Evolutionary conservation across 1,140 invertebrate species (phyloP).

Genomic region (Pseudomyrmex sp.): DNA sequence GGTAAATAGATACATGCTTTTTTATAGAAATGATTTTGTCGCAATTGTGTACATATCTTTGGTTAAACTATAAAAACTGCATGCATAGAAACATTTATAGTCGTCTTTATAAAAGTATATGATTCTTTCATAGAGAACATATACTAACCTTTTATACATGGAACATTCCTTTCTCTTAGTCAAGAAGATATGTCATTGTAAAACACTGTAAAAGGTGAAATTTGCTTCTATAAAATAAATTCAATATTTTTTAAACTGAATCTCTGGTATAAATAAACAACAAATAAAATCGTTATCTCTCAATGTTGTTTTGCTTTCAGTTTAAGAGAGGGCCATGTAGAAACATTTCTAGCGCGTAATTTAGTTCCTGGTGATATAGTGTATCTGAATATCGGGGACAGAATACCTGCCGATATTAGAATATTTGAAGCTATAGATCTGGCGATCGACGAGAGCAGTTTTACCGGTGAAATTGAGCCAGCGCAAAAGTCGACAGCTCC

Average conservation of each 20-base stretch:
- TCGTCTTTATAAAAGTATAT: conserved; percentile 49
- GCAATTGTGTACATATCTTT: too few species aligned
- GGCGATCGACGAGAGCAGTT: conserved; percentile 98
- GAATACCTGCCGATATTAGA: conserved; percentile 98
- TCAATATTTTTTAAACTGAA: neutral
- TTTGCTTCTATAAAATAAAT: conserved; percentile 42
- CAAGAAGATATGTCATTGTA: conserved; percentile 62
- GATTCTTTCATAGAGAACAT: conserved; percentile 44
- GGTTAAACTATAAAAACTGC: too few species aligned
- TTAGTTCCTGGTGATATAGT: conserved; percentile 99
- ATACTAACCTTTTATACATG: conserved; percentile 48
- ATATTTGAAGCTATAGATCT: conserved; percentile 96
- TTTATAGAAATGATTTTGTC: conserved; percentile 3
- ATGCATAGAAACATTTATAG: conserved; percentile 27
- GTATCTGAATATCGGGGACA: conserved; percentile 96
- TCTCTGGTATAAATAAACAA: neutral
- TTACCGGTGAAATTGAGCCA: conserved; percentile 98
- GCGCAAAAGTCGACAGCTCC: conserved; percentile 89
- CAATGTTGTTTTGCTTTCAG: conserved; percentile 83
- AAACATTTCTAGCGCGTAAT: conserved; percentile 96
- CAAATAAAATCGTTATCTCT: neutral
- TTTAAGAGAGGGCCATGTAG: conserved; percentile 94
- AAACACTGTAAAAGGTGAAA: conserved; percentile 59
- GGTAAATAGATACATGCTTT: conserved; percentile 85
- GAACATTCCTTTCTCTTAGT: conserved; percentile 59